Evolutionary conservation across 2,113 vertebrate species (phyloP), one percentile per base, ranked within the genome.

Genomic region (Ramphastos sulfuratus): DNA sequence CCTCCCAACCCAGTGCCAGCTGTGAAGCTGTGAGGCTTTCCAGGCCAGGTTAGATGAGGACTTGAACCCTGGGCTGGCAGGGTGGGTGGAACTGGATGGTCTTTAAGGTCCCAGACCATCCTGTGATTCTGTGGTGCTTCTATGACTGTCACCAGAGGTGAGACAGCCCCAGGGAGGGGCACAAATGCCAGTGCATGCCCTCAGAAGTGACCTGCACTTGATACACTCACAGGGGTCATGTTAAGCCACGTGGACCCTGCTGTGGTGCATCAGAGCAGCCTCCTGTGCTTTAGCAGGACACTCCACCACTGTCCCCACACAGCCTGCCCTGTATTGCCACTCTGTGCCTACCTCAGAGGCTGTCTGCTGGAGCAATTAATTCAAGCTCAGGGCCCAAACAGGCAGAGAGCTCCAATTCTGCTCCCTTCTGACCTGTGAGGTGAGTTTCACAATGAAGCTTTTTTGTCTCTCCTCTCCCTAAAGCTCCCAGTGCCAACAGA

Each of bases 141-240:
- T 44, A 44, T 44, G 44, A 44, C 44, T 44, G 15, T 17, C 15
- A 46, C 17, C 46, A 39, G 39, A 39, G 15, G 39, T 5, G 59
- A 42, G 42, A 44, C 9, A 5, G 23, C 37, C 55, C 25, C 48
- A 77, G 75, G 67, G 79, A 76, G 37, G 1, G 28, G 50, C 63
- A 56, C 33, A 7, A 3, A 4, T 16, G 64, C 35, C 82, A 28
- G 8, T 18, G 17, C 50, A 79, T 79, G 23, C 14, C 27, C 60
- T 67, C 46, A 28, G 3, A 31, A 82, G 17, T 21, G 77, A 60
- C 21, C 84, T 66, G 74, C 25, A 7, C 52, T 74, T 28, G 25
- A 39, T 77, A 23, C 18, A 21, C 0, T 30, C 28, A 4, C 52
- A 60, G 42, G 1, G 14, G n/a, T 58, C 48, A 20, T 0, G 5